Evolutionary conservation across 2,113 vertebrate genomes (phyloP).

Genomic region (Turnix velox): DNA sequence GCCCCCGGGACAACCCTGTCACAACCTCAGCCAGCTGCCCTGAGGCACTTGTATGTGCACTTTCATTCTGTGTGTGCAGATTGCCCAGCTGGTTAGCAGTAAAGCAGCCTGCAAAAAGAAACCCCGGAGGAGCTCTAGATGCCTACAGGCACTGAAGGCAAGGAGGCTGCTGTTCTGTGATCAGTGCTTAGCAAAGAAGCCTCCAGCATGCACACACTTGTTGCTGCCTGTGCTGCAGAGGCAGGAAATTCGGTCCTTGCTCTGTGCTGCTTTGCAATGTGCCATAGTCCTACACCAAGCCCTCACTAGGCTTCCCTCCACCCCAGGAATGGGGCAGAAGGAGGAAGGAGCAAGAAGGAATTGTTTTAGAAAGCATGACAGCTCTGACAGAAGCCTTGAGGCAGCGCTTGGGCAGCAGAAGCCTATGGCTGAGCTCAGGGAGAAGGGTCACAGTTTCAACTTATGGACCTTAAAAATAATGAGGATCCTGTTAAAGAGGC

Average conservation of each 20-base stretch:
- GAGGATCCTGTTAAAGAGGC: neutral
- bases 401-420: neutral
- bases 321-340: neutral
- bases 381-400: neutral
- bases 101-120: neutral
- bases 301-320: neutral
- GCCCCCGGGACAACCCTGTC: neutral
- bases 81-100: neutral
- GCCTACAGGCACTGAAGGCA: neutral
- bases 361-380: neutral
- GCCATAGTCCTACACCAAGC: rapidly evolving
- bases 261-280: neutral
- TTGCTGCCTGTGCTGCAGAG: rapidly evolving
- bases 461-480: neutral
- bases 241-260: neutral
- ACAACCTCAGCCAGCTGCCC: neutral
- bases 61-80: neutral
- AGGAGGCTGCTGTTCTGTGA: neutral
- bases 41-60: neutral
- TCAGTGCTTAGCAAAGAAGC: neutral
- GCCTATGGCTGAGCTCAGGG: neutral
- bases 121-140: neutral
- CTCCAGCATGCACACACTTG: neutral
- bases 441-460: neutral
- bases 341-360: neutral